Evolutionary conservation across 2,888 invertebrate genomes (phyloP).

Genomic region (Aspidiotus destructor): DNA sequence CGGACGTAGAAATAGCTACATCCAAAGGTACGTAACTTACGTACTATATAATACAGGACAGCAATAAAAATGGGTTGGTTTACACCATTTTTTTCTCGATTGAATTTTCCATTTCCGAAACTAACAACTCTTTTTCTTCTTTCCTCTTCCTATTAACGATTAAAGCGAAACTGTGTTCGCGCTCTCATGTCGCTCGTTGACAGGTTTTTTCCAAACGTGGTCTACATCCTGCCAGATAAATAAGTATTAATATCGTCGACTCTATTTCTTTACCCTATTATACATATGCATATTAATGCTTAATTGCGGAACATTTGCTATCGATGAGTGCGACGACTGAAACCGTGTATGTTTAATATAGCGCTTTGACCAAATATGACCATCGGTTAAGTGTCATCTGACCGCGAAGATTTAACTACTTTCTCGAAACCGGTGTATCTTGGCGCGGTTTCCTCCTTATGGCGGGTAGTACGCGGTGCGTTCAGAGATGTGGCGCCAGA

Average conservation of each 20-base stretch:
- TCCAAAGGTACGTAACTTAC: too few relatives aligned
- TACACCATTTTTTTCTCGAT: neutral
- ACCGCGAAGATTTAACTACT: constrained; percentile 27
- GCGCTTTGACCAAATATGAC: constrained; percentile 28
- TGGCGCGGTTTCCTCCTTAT: constrained; percentile 23
- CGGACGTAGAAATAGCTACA: too few relatives aligned
- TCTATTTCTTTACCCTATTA: neutral
- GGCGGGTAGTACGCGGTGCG: neutral
- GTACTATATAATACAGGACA: too few relatives aligned
- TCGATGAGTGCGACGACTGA: too few relatives aligned
- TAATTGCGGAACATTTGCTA: neutral
- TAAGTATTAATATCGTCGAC: neutral
- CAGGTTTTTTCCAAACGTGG: constrained; percentile 1
- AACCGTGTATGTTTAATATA: constrained; percentile 2
- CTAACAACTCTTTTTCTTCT: too few relatives aligned
- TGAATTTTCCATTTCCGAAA: neutral
- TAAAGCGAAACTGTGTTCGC: neutral
- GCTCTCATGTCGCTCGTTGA: neutral
- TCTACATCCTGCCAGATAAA: constrained; percentile 1
- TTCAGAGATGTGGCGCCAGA: constrained; percentile 25
- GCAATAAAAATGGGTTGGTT: neutral
- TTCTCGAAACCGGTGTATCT: constrained; percentile 27
- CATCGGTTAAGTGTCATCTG: constrained; percentile 28
- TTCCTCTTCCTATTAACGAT: too few relatives aligned
- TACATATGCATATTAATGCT: neutral